Evolutionary conservation across 2,888 invertebrate genomes (phyloP).

Genomic region (Hydropsyche betteni): DNA sequence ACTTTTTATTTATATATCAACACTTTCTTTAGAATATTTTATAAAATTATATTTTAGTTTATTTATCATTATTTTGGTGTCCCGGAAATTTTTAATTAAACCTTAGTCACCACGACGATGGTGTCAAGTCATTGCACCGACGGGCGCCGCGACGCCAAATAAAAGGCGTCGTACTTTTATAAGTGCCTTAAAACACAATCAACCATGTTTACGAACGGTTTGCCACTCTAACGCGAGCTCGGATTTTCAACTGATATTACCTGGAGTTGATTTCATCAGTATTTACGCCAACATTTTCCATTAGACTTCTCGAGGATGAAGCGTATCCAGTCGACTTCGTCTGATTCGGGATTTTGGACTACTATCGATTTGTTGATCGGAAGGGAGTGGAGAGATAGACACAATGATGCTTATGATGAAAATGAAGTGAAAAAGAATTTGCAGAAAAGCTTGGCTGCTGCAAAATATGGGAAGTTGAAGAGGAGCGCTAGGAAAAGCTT

Average conservation of each 20-base stretch:
- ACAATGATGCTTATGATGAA: constrained; percentile 15
- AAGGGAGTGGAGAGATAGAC: constrained; percentile 62
- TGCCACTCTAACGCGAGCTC: constrained; percentile 9
- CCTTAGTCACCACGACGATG: constrained; percentile 34
- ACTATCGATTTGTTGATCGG: constrained; percentile 71
- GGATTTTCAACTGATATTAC: background rate
- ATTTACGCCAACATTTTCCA: constrained; percentile 57
- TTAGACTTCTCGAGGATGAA: constrained; percentile 57
- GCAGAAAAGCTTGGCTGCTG: constrained; percentile 8
- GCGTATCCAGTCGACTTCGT: constrained; percentile 60
- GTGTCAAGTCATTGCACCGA: constrained; percentile 52
- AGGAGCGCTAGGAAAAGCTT: background rate
- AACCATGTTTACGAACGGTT: constrained; percentile 37
- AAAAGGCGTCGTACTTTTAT: constrained; percentile 49
- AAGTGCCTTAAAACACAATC: constrained; percentile 46
- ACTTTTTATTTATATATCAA: no score
- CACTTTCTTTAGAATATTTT: background rate
- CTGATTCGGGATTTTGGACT: constrained; percentile 68
- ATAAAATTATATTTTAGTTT: background rate
- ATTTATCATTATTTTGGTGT: background rate
- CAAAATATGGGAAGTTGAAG: constrained; percentile 12
- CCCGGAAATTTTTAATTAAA: background rate
- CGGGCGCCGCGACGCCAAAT: constrained; percentile 50
- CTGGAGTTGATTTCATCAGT: background rate
- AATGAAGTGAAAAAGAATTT: background rate